These are phyloP conservation scores for Dicentrarchus labrax DNA, from an alignment of 2,113 vertebrate genomes.

Conservation along the genomic window DNA sequence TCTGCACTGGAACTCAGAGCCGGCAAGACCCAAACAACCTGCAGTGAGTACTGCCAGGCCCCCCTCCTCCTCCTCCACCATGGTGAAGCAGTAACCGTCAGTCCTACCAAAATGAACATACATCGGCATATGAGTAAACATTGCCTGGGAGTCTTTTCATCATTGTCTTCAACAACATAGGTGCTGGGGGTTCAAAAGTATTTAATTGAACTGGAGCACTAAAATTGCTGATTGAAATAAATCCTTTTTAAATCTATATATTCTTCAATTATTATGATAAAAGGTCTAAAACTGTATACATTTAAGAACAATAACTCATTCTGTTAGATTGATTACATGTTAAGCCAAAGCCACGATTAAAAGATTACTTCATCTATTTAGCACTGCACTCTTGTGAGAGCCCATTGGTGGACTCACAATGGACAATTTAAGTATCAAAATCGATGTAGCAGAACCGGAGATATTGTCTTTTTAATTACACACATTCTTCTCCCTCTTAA, in stretches of 20 bases:
- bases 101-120: constrained; percentile 84
- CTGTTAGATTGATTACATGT: not conserved
- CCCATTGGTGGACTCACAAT: too few relatives aligned
- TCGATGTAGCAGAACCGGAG: too few relatives aligned
- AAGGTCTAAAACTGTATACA: not conserved
- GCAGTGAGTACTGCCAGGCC: constrained; percentile 88
- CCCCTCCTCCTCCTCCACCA: constrained; percentile 94
- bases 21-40: constrained; percentile 92
- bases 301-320: not conserved
- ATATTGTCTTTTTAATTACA: too few relatives aligned
- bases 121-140: not conserved
- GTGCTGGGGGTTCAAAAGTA: not conserved
- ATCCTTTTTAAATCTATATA: not conserved
- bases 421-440: too few relatives aligned
- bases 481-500: too few relatives aligned
- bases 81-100: constrained; percentile 96
- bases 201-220: not conserved
- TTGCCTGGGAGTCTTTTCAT: not conserved
- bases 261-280: not conserved
- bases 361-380: not conserved
- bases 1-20: constrained; percentile 97
- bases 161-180: not conserved
- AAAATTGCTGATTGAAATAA: not conserved
- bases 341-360: not conserved
- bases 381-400: too few relatives aligned